phyloP scores from a whole-genome alignment of 2,797 vertebrate genomes.

The Pelodytes ibericus region DNA sequence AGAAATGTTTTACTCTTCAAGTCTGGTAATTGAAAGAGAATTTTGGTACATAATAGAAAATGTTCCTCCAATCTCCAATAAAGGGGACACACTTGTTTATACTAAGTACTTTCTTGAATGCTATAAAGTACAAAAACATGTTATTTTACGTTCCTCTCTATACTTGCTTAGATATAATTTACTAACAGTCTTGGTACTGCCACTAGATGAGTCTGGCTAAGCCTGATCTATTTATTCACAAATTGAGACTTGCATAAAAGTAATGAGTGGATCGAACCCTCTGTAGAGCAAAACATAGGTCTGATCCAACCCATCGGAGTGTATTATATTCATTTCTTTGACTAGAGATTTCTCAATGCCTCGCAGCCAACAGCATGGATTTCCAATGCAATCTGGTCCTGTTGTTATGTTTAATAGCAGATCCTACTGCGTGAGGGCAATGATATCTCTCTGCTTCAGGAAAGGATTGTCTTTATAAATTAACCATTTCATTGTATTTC shows the following conservation, averaged over 20 bases:
- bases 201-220: slow-evolving; percentile 3
- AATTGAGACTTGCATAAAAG: not conserved
- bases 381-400: slow-evolving; percentile 51
- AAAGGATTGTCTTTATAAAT: not conserved
- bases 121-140: too few relatives aligned
- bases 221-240: not conserved
- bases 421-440: slow-evolving; percentile 35
- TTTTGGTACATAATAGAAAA: too few relatives aligned
- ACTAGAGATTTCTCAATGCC: slow-evolving; percentile 46
- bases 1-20: too few relatives aligned
- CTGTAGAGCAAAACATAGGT: slow-evolving; percentile 9
- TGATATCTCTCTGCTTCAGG: slow-evolving; percentile 24
- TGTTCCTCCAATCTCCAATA: too few relatives aligned
- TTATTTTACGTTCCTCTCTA: too few relatives aligned
- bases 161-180: not conserved
- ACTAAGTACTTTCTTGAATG: too few relatives aligned
- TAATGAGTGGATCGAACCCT: slow-evolving; percentile 34
- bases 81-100: too few relatives aligned
- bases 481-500: slow-evolving; percentile 15
- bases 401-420: slow-evolving; percentile 50
- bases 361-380: slow-evolving; percentile 51
- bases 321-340: slow-evolving; percentile 45
- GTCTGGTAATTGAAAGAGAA: too few relatives aligned
- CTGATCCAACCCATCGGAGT: slow-evolving; percentile 29
- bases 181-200: not conserved